Evolutionary conservation across 2,113 vertebrate species (phyloP).

Genomic region (Mustela nigripes): DNA sequence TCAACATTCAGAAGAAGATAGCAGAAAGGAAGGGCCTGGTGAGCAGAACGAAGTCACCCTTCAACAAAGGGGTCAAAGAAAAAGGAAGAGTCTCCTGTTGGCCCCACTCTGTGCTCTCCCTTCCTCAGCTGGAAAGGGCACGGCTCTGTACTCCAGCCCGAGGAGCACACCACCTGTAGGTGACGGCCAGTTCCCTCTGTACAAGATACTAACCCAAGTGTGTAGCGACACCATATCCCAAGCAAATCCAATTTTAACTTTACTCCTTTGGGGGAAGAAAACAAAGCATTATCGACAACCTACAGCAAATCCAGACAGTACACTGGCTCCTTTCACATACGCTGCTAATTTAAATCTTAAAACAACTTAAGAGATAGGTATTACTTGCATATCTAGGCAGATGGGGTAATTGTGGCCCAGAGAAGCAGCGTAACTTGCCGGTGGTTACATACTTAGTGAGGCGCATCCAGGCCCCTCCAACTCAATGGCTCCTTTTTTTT

Average conservation of each 20-base stretch:
- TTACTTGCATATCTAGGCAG: not conserved
- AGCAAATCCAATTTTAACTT: not conserved
- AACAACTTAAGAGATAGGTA: not conserved
- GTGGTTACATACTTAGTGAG: not conserved
- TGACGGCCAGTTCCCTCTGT: not conserved
- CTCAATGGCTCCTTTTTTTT: not conserved
- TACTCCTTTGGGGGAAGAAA: not conserved
- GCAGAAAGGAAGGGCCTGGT: conserved; percentile 72
- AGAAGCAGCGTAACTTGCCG: not conserved
- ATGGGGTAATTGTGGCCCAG: not conserved
- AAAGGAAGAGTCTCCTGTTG: conserved; percentile 55
- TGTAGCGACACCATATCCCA: not conserved
- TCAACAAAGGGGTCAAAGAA: conserved; percentile 10
- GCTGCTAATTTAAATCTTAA: not conserved
- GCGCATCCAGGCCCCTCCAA: not conserved
- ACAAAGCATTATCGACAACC: not conserved
- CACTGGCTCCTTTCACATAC: not conserved
- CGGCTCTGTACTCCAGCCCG: not conserved
- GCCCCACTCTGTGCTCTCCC: conserved; percentile 30
- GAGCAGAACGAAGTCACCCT: conserved; percentile 60
- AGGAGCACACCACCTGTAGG: not conserved
- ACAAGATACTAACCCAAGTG: not conserved
- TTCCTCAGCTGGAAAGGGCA: not conserved
- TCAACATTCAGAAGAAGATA: conserved; percentile 72
- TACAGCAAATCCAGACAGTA: not conserved